Conservation (phyloP, 2,888 invertebrate species). For the Cybosia mesomella region DNA sequence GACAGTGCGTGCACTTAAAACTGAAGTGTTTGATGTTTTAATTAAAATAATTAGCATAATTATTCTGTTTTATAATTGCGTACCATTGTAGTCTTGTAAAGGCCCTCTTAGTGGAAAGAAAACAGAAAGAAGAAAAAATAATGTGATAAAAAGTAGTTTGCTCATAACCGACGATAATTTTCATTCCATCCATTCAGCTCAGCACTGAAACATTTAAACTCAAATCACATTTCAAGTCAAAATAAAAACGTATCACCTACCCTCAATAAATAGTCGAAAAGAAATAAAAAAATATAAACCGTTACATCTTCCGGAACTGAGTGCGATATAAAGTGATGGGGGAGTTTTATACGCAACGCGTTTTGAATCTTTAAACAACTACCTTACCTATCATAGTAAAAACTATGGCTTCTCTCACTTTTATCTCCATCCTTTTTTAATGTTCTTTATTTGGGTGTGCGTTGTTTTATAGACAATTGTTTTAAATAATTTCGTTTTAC, state of each 20-base stretch:
- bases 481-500: too few species aligned
- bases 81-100: neutral
- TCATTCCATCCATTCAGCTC: neutral
- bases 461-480: too few species aligned
- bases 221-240: slow-evolving; percentile 16
- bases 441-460: too few species aligned
- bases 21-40: neutral
- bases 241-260: slow-evolving; percentile 19
- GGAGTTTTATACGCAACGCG: slow-evolving; percentile 52
- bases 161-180: neutral
- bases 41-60: neutral
- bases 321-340: slow-evolving; percentile 55
- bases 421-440: slow-evolving; percentile 15
- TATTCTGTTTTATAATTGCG: too few species aligned
- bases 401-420: neutral
- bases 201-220: slow-evolving; percentile 2
- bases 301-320: slow-evolving; percentile 40
- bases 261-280: slow-evolving; percentile 42
- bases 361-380: slow-evolving; percentile 48
- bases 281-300: slow-evolving; percentile 45
- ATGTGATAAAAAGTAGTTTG: neutral
- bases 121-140: neutral
- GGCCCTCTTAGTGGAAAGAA: too few species aligned
- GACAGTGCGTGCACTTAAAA: neutral
- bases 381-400: slow-evolving; percentile 16